Conservation (phyloP, 2,113 vertebrate species). For the Carlito syrichta region DNA sequence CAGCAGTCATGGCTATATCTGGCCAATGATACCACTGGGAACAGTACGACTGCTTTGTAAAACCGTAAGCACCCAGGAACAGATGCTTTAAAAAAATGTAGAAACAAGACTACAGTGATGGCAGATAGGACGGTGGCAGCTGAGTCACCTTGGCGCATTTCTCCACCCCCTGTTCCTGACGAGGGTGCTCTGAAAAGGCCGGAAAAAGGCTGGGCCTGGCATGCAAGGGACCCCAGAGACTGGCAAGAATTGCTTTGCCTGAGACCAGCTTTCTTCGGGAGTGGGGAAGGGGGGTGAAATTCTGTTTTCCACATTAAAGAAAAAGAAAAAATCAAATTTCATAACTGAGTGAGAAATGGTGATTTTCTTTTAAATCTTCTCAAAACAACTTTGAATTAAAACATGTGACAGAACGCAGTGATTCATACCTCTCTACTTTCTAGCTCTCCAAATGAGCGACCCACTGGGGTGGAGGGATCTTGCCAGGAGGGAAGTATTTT, state of each 20-base stretch:
- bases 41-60: slow-evolving; percentile 6
- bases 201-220: neutral
- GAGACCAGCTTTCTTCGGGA: neutral
- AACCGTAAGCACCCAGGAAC: neutral
- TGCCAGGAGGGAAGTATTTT: neutral
- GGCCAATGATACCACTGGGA: neutral
- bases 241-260: neutral
- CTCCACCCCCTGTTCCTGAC: accelerated
- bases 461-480: neutral
- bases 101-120: neutral
- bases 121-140: neutral
- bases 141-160: neutral
- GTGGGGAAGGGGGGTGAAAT: neutral
- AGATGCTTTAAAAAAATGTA: slow-evolving; percentile 1
- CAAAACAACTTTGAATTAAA: neutral
- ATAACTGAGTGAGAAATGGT: neutral
- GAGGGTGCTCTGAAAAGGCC: neutral
- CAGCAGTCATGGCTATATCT: neutral
- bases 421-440: neutral
- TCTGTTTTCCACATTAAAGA: neutral
- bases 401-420: neutral
- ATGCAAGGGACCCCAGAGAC: accelerated
- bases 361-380: neutral
- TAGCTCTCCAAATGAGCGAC: neutral
- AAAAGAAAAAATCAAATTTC: neutral